Evolutionary conservation across 2,113 vertebrate species (phyloP).

Genomic region (Calyptommatus sinebrachiatus): DNA sequence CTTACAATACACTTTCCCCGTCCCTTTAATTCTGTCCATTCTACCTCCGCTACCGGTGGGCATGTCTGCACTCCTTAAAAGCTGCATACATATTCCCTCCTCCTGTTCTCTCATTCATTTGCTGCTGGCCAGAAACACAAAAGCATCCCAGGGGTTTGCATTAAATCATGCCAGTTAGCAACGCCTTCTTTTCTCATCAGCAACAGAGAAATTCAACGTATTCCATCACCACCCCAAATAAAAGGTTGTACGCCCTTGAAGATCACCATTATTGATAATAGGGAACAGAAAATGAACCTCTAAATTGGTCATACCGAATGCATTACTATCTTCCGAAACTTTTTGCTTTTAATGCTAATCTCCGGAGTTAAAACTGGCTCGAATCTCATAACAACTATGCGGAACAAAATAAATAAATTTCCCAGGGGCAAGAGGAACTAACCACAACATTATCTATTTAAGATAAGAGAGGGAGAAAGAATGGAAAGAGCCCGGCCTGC

Average conservation of each 20-base stretch:
- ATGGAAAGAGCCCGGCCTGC: neutral
- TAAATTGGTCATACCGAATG: constrained; percentile 14
- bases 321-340: constrained; percentile 11
- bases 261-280: constrained; percentile 16
- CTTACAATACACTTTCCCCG: constrained; percentile 53
- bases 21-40: constrained; percentile 47
- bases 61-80: neutral
- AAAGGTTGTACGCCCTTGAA: neutral
- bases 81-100: constrained; percentile 14
- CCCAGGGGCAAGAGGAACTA: neutral
- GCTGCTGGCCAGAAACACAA: constrained; percentile 45
- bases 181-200: constrained; percentile 36
- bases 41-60: constrained; percentile 45
- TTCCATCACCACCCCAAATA: neutral
- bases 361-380: constrained; percentile 17
- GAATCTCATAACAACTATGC: constrained; percentile 17
- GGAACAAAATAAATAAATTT: constrained; percentile 31
- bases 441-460: constrained; percentile 13
- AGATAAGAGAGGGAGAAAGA: constrained; percentile 18
- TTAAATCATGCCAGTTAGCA: constrained; percentile 19
- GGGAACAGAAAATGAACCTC: constrained; percentile 14
- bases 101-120: constrained; percentile 25
- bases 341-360: neutral
- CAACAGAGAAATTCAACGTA: constrained; percentile 21
- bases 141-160: constrained; percentile 23